Evolutionary conservation across 2,113 vertebrate genomes (phyloP).

Genomic region (Dromaius novaehollandiae): DNA sequence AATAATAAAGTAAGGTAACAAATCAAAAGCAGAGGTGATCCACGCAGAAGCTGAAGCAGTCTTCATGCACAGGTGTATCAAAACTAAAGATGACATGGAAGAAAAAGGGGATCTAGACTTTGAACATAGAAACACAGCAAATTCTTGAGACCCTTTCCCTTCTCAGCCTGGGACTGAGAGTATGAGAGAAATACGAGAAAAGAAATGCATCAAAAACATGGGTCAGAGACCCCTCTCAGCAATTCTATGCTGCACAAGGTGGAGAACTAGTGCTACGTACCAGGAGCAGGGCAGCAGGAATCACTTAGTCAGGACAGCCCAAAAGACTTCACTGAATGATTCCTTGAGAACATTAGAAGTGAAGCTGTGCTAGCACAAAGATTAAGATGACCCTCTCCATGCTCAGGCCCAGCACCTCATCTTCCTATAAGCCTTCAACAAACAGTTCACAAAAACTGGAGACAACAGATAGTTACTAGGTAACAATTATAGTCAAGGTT

Average conservation of each 20-base stretch:
- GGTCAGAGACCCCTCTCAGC: neutral
- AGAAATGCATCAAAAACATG: neutral
- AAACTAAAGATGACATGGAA: neutral
- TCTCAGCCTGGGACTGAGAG: neutral
- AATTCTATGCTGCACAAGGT: neutral
- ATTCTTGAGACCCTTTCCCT: neutral
- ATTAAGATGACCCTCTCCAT: fast-evolving
- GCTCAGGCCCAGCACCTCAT: neutral
- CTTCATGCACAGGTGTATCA: neutral
- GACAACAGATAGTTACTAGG: neutral
- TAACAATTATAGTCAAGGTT: neutral
- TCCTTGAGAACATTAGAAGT: fast-evolving
- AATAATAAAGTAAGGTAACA: neutral
- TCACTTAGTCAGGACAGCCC: neutral
- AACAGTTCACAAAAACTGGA: neutral
- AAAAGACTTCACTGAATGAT: neutral
- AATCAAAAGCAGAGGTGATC: neutral
- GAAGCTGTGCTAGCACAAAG: fast-evolving
- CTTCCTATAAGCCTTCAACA: neutral
- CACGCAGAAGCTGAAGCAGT: neutral
- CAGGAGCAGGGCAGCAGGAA: neutral
- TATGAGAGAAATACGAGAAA: neutral
- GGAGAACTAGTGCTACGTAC: neutral
- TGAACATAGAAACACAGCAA: neutral
- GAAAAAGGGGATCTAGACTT: neutral